Percentiles rank a stretch among this genome's conserved stretches.
Conservation (phyloP, 1,140 invertebrate species). For the Cydia pomonella region DNA sequence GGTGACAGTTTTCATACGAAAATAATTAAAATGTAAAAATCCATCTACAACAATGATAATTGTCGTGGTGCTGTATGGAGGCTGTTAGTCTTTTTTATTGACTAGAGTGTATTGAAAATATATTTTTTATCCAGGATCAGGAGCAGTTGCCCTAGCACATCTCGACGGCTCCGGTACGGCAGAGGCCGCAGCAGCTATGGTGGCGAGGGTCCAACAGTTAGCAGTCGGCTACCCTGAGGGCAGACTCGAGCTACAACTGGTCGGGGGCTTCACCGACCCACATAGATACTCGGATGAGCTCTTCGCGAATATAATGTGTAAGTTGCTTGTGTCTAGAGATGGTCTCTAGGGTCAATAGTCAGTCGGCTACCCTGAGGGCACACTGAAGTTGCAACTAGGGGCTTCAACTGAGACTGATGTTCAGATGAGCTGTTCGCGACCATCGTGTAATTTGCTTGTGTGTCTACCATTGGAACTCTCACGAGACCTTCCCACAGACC, state of each 20-base stretch:
- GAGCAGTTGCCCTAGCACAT: constrained; percentile 92
- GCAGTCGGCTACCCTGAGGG: constrained; percentile 91
- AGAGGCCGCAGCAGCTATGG: constrained; percentile 89
- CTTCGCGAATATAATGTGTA: constrained; percentile 94
- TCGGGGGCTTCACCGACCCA: constrained; percentile 94
- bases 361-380: not conserved
- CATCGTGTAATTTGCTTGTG: not conserved
- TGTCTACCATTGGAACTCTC: too few species aligned
- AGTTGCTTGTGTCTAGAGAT: constrained; percentile 68
- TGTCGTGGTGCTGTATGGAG: too few species aligned
- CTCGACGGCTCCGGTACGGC: constrained; percentile 93
- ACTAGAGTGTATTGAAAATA: not conserved
- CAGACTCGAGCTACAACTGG: constrained; percentile 92
- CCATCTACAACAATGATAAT: too few species aligned
- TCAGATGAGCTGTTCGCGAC: not conserved
- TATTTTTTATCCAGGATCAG: constrained; percentile 85
- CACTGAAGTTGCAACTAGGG: not conserved
- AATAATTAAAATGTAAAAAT: too few species aligned
- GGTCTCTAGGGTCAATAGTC: not conserved
- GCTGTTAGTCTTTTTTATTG: too few species aligned
- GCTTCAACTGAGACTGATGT: not conserved
- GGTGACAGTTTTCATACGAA: too few species aligned
- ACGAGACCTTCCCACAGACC: too few species aligned
- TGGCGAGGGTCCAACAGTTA: constrained; percentile 90
- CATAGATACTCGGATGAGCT: constrained; percentile 88